Conservation (phyloP, 2,113 vertebrate genomes). For the Arenaria interpres region DNA sequence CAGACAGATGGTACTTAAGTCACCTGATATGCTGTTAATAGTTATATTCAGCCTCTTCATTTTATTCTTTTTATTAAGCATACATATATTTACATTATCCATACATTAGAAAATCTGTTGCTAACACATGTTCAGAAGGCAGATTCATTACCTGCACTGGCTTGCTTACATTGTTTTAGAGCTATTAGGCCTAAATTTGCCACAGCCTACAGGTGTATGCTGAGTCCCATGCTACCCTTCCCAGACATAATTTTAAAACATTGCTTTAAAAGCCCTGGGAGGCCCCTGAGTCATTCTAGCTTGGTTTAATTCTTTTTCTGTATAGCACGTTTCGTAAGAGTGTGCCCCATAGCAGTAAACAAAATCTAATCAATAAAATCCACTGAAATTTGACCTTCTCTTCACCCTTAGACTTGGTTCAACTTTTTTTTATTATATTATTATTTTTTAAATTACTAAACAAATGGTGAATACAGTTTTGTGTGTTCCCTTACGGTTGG, state of each 20-base stretch:
- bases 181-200: background rate
- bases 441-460: constrained; percentile 25
- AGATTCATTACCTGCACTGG: constrained; percentile 1
- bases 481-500: background rate
- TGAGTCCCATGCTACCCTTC: constrained; percentile 7
- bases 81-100: background rate
- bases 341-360: constrained; percentile 10
- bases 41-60: background rate
- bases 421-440: background rate
- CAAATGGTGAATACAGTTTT: constrained; percentile 1
- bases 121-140: background rate
- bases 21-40: background rate
- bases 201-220: constrained; percentile 8
- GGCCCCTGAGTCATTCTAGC: constrained; percentile 18
- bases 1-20: background rate
- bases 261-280: constrained; percentile 55
- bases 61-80: background rate
- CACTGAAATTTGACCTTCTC: constrained; percentile 54
- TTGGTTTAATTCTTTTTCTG: constrained; percentile 21
- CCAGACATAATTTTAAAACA: constrained; percentile 48
- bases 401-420: constrained; percentile 29
- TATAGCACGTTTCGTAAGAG: background rate
- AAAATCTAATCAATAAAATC: constrained; percentile 56
- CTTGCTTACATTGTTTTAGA: constrained; percentile 1
- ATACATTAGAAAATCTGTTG: background rate